These are phyloP conservation scores for Allophyes oxyacanthae DNA, from an alignment of 2,888 invertebrate genomes.

Conservation along the genomic window DNA sequence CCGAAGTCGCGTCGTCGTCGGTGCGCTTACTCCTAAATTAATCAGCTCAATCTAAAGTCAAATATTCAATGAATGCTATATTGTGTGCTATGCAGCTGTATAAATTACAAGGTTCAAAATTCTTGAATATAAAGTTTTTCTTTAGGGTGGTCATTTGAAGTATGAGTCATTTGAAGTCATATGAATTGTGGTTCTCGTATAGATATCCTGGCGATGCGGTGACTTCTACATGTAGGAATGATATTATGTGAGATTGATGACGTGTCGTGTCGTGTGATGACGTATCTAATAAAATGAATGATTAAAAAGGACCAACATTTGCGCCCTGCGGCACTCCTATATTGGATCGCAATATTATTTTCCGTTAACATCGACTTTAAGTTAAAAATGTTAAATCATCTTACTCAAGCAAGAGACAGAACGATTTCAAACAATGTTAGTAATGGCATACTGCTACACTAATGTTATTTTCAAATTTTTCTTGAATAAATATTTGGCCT, in stretches of 20 bases:
- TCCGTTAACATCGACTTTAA: not conserved
- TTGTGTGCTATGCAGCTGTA: not conserved
- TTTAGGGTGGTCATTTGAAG: not conserved
- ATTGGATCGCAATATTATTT: not conserved
- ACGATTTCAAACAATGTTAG: not conserved
- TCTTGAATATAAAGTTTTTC: too few species aligned
- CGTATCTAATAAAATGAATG: too few species aligned
- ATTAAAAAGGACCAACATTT: not conserved
- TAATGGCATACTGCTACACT: constrained; percentile 3
- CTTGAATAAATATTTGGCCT: constrained; percentile 11
- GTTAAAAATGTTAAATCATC: not conserved
- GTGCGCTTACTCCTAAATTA: constrained; percentile 41
- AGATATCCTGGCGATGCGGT: too few species aligned
- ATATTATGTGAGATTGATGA: too few species aligned
- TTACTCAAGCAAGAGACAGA: not conserved
- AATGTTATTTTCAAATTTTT: not conserved
- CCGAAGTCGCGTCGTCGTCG: constrained; percentile 14
- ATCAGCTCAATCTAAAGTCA: constrained; percentile 42
- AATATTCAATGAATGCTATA: constrained; percentile 43
- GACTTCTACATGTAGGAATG: too few species aligned
- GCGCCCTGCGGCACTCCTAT: constrained; percentile 2
- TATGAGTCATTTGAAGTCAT: too few species aligned
- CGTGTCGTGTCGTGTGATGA: too few species aligned
- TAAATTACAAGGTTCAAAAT: too few species aligned
- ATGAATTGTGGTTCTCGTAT: too few species aligned